Conservation (phyloP, 2,888 invertebrate genomes). For the Pristionchus arcanus region DNA sequence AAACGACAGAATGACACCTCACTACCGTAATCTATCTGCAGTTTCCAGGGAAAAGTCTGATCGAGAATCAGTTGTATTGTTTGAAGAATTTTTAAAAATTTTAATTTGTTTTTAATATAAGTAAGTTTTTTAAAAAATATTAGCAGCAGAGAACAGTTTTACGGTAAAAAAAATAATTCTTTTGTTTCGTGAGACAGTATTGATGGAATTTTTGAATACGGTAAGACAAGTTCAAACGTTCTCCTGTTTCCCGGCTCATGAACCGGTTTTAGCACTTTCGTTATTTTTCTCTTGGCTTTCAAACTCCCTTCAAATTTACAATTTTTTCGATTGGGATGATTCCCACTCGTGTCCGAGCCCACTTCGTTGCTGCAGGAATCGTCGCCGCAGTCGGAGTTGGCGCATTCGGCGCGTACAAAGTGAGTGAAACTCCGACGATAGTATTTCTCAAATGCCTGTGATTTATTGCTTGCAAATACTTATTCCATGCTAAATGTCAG, state of each 20-base stretch:
- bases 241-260: too few species aligned
- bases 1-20: constrained; percentile 16
- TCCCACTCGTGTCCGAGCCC: neutral
- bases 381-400: neutral
- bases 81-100: too few species aligned
- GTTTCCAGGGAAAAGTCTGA: neutral
- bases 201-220: neutral
- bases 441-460: neutral
- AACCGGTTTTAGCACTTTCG: too few species aligned
- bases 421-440: neutral
- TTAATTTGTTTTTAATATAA: too few species aligned
- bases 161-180: neutral
- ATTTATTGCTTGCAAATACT: neutral
- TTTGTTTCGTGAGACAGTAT: neutral
- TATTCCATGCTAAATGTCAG: neutral
- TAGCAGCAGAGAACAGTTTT: too few species aligned
- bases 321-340: neutral
- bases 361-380: neutral
- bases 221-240: too few species aligned
- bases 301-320: neutral
- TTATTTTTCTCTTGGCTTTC: neutral
- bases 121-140: too few species aligned
- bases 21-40: constrained; percentile 22
- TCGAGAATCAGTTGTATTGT: neutral
- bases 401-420: constrained; percentile 22